Evolutionary conservation across 2,113 vertebrate genomes (phyloP), one percentile per base, ranked within the genome.

Genomic region (Amia ocellicauda): DNA sequence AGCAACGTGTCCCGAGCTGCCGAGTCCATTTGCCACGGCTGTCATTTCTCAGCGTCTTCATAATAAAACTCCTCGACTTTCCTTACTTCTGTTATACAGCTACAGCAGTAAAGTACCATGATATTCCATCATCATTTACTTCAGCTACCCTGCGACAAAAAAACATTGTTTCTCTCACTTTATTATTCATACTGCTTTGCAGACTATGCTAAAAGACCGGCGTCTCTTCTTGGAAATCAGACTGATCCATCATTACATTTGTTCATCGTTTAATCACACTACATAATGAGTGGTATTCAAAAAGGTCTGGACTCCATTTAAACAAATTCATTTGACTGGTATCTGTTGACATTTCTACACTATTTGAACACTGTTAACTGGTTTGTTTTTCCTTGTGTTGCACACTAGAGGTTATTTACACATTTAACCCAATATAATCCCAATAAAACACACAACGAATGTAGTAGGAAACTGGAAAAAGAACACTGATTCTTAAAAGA

Each of bases 221-320:
- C 40, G 58, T 28, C 41, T 59, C 17, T 54, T 62, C 66, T 67
- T 69, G 57, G 71, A 45, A 64, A 62, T 68, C 58, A 57, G 63
- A 47, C 51, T 53, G 66, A 67, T 63, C 68, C 60, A 56, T 71
- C 58, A 50, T 63, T 36, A 51, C 56, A 64, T 64, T 58, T 63
- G 40, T 20, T 61, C 24, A 41, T 52, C 62, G 64, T 67, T 75
- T 69, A 74, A 74, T 72, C 70, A 70, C 54, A 10, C 63, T 13
- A 50, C 49, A 56, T 69, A 70, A 73, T 62, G 63, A 66, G 65
- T 59, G 58, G 2, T 43, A 51, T 55, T 56, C 45, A 26, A 53
- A 11, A 31, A 50, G 13, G 29, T 29, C 67, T 60, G n/a, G 53
- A 68, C 50, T 61, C 68, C 65, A 63, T 68, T 69, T 67, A 72